A percentile compares a stretch with the other conserved stretches of the same genome.
Evolutionary conservation across 2,113 vertebrate species (phyloP).

Genomic region (Sus scrofa): T2T-Sscrofa CM000824.6:63371001-63371500

Average conservation of each 20-base stretch:
- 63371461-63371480: conserved; percentile 30
- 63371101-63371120: too few relatives aligned
- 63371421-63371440: conserved; percentile 38
- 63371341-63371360: conserved; percentile 9
- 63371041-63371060: too few relatives aligned
- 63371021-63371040: too few relatives aligned
- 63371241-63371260: neutral
- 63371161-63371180: neutral
- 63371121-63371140: too few relatives aligned
- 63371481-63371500: conserved; percentile 33
- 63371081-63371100: too few relatives aligned
- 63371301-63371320: neutral
- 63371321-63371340: neutral
- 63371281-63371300: neutral
- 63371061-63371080: too few relatives aligned
- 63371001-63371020: too few relatives aligned
- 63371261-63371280: neutral
- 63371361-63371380: neutral
- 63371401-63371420: neutral
- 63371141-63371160: too few relatives aligned
- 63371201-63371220: neutral
- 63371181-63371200: neutral
- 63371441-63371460: neutral
- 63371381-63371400: neutral
- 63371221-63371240: neutral